Conservation (phyloP, 2,888 invertebrate genomes). For the Ectobius pallidus region DNA sequence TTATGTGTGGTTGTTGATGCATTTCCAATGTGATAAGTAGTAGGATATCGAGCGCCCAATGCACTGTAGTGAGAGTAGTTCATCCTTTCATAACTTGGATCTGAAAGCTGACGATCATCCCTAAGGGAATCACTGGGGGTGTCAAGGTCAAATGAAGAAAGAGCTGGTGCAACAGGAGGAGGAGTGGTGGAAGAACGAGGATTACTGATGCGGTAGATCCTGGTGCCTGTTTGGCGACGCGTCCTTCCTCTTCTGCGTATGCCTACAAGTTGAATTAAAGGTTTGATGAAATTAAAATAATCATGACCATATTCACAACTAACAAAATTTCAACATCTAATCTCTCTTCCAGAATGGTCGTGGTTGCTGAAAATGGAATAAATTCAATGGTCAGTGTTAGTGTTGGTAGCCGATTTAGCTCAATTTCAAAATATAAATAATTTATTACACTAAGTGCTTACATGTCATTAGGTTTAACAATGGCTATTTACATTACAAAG, state of each 20-base stretch:
- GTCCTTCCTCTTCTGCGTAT: slow-evolving; percentile 25
- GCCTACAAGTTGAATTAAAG: slow-evolving; percentile 35
- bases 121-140: background rate
- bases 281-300: background rate
- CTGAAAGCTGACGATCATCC: background rate
- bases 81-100: background rate
- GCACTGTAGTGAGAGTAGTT: background rate
- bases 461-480: no score
- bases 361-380: no score
- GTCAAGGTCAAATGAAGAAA: background rate
- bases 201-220: slow-evolving; percentile 39
- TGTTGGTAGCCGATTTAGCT: no score
- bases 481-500: no score
- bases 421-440: no score
- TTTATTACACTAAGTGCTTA: no score
- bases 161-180: slow-evolving; percentile 22
- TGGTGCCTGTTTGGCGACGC: slow-evolving; percentile 32
- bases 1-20: background rate
- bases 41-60: slow-evolving; percentile 23
- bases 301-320: background rate
- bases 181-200: slow-evolving; percentile 32
- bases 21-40: slow-evolving; percentile 22
- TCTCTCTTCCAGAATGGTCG: no score
- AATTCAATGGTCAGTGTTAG: no score
- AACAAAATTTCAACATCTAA: background rate